A percentile compares a stretch with the other conserved stretches of the same genome.
These are phyloP conservation scores for Perca flavescens DNA, from an alignment of 2,113 vertebrate species.

Conservation along the genomic window DNA sequence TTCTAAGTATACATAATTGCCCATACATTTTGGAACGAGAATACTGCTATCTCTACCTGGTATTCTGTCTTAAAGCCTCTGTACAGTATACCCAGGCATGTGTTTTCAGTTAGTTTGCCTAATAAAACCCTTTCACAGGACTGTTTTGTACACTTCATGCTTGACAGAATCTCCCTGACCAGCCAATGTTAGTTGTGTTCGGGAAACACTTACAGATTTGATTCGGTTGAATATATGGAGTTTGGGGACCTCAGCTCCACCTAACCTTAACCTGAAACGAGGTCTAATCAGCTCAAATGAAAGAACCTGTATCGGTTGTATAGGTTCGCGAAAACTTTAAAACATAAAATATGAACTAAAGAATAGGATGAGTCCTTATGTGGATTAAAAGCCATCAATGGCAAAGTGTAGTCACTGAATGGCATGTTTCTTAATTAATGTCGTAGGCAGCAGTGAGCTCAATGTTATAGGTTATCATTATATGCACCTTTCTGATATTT, in stretches of 20 bases:
- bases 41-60: not conserved
- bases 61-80: not conserved
- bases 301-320: not conserved
- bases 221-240: constrained; percentile 16
- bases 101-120: not conserved
- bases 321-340: not conserved
- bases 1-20: not conserved
- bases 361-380: not conserved
- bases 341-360: not conserved
- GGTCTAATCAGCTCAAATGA: not conserved
- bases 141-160: not conserved
- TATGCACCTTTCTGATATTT: not conserved
- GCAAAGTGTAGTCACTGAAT: not conserved
- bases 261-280: not conserved
- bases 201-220: not conserved
- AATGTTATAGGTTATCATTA: not conserved
- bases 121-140: not conserved
- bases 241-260: not conserved
- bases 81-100: not conserved
- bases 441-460: not conserved
- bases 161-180: constrained; percentile 33
- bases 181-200: not conserved
- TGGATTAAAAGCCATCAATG: not conserved
- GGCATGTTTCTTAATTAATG: not conserved
- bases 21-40: not conserved